These are phyloP conservation scores for Rhabdophis nuchalis DNA, from an alignment of 2,797 vertebrate genomes.

Conservation along the genomic window DNA sequence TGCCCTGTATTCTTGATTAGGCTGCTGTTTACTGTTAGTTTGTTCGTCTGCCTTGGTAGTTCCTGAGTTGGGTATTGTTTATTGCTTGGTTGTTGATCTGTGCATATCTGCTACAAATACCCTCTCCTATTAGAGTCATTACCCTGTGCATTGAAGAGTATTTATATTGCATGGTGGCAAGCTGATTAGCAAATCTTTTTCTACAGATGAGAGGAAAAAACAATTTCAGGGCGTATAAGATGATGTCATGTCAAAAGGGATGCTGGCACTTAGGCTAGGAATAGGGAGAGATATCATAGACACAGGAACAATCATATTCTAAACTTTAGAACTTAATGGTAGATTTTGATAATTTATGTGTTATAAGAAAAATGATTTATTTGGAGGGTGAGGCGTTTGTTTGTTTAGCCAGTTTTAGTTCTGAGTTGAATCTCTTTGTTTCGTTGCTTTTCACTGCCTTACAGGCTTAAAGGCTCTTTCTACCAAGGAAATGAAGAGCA, in stretches of 20 bases:
- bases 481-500: constrained; percentile 15
- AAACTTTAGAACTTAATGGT: not conserved
- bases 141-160: not conserved
- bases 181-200: not conserved
- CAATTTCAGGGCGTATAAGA: not conserved
- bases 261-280: not conserved
- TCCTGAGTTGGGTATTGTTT: not conserved
- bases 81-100: not conserved
- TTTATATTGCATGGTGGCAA: not conserved
- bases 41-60: not conserved
- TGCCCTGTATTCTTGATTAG: not conserved
- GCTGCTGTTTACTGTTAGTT: not conserved
- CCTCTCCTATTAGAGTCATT: not conserved
- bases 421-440: constrained; percentile 23
- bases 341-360: constrained; percentile 24
- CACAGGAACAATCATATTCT: not conserved
- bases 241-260: not conserved
- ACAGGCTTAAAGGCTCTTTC: not conserved
- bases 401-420: constrained; percentile 25
- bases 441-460: constrained; percentile 31
- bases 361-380: constrained; percentile 13
- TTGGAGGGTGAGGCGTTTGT: constrained; percentile 5
- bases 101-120: not conserved
- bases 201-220: not conserved
- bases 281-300: not conserved